Base-by-base conservation (phyloP, 2,797 vertebrate species). In the Leptodactylus fallax region DNA sequence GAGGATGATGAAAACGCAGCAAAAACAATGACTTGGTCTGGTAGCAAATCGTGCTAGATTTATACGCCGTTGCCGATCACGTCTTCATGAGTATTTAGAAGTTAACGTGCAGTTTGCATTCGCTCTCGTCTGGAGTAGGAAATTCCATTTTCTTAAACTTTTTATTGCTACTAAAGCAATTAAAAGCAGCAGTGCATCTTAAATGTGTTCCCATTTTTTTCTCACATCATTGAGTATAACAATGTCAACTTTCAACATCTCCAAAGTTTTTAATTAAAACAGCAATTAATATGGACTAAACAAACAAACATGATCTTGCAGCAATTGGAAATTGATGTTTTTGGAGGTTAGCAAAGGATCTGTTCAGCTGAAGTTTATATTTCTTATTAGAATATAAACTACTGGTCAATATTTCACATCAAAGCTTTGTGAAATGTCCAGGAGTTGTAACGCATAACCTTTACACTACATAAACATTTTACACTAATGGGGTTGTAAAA, bases 61-160 rank as follows among this genome's bases (percentile, higher is more conserved):
- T 36, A 11, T 55, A 19, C n/a, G 21, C 47, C 5, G 13, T 14
- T 10, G n/a, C 47, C 12, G 67, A 72, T 72, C 67, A 58, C 14
- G 19, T 74, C 53, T 27, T 56, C 47, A 7, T 17, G 67, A 84
- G 67, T 61, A 27, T 61, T 63, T 51, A 27, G 56, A 76, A 21
- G 60, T 58, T 36, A 76, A 25, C 71, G 78, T 65, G 27, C 60
- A 69, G 74, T 25, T 81, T 85, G 25, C 27, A 85, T 88, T 17
- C 51, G 60, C 53, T 72, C 17, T 72, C 12, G 53, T 55, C 79
- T 86, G 23, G 67, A 72, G 74, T n/a, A 79, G 74, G 80, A 72
- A 89, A 89, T 71, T 51, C 80, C 36, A 89, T 89, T 89, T 86
- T 74, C 85, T 71, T 16, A 86, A 89, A 89, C 87, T 86, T 86